These are phyloP conservation scores for Drosophila ohnishii DNA, from an alignment of 1,140 invertebrate genomes.

Conservation along the genomic window DNA sequence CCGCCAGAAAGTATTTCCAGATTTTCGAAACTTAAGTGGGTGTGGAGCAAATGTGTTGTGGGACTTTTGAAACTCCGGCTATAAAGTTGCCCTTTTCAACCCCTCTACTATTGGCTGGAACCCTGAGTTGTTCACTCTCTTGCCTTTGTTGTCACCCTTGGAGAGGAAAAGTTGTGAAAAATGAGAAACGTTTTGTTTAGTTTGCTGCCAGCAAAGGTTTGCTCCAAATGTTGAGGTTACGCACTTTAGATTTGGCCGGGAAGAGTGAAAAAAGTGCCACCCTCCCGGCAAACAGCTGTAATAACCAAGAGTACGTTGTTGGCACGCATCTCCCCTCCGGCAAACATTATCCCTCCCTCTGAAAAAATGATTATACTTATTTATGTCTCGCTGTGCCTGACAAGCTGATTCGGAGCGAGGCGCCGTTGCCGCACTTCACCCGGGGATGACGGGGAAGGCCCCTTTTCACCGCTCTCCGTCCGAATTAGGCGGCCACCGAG, in stretches of 20 bases:
- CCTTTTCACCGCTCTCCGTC: slow-evolving; percentile 10
- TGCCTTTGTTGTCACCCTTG: slow-evolving; percentile 18
- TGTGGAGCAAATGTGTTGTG: slow-evolving; percentile 28
- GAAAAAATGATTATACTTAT: slow-evolving; percentile 62
- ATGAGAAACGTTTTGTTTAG: slow-evolving; percentile 35
- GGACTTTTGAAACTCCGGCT: slow-evolving; percentile 5
- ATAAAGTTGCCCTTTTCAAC: slow-evolving; percentile 22
- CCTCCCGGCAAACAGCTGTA: slow-evolving; percentile 34
- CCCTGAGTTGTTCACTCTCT: background rate
- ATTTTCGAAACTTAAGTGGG: slow-evolving; percentile 34
- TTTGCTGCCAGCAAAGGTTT: slow-evolving; percentile 24
- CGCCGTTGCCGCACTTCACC: slow-evolving; percentile 66
- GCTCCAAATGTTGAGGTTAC: slow-evolving; percentile 15
- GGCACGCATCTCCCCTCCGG: slow-evolving; percentile 30
- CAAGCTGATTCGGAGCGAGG: slow-evolving; percentile 46
- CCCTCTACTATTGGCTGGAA: slow-evolving; percentile 2
- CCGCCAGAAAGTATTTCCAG: slow-evolving; percentile 33
- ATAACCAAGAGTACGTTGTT: slow-evolving; percentile 29
- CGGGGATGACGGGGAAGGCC: slow-evolving; percentile 17
- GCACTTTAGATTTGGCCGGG: slow-evolving; percentile 24
- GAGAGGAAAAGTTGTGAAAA: slow-evolving; percentile 31
- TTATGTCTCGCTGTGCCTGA: slow-evolving; percentile 57
- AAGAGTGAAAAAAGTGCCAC: slow-evolving; percentile 14
- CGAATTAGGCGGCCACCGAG: slow-evolving; percentile 14
- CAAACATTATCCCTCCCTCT: slow-evolving; percentile 39